Evolutionary conservation across 1,140 invertebrate genomes (phyloP).

Genomic region (Hypsibius dujardini): DNA sequence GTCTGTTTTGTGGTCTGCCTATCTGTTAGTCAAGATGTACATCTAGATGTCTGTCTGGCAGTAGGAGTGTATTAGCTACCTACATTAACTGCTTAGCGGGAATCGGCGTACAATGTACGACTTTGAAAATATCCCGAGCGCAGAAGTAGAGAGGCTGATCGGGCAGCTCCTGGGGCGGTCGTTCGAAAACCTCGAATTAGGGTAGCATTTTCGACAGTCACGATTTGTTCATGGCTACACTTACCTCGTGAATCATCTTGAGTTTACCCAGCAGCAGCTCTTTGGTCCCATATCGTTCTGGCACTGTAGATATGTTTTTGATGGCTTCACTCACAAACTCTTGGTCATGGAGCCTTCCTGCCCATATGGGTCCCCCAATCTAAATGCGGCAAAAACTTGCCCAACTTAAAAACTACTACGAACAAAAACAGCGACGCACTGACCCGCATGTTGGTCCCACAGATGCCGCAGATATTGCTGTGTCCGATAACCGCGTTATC

Average conservation of each 20-base stretch:
- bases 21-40: neutral
- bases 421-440: too few relatives aligned
- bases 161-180: neutral
- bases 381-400: constrained; percentile 26
- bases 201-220: neutral
- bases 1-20: neutral
- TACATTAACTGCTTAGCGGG: neutral
- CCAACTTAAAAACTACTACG: too few relatives aligned
- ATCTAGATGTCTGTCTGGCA: neutral
- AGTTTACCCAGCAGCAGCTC: neutral
- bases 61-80: neutral
- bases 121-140: constrained; percentile 6
- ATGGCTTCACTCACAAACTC: constrained; percentile 44
- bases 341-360: constrained; percentile 57
- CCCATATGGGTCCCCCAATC: constrained; percentile 86
- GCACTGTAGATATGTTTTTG: neutral
- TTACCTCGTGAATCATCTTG: constrained; percentile 10
- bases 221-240: neutral
- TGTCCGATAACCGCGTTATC: too few relatives aligned
- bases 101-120: neutral
- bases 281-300: neutral
- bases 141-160: neutral
- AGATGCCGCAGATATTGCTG: constrained; percentile 22
- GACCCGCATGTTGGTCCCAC: constrained; percentile 23
- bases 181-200: neutral